Base-by-base conservation (phyloP, 1,140 invertebrate species). In the Drosophila saltans region DNA sequence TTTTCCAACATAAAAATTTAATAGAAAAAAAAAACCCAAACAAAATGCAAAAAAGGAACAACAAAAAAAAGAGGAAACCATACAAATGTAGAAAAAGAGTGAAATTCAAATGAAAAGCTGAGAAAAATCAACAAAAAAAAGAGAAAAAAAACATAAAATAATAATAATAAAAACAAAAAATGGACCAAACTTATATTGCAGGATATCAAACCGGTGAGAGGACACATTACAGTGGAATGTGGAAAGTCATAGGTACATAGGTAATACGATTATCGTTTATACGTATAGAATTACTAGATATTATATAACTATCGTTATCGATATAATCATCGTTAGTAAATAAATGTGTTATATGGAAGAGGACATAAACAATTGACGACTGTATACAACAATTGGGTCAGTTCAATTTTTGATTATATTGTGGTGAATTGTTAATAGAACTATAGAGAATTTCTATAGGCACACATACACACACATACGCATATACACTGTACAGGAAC, bases 171-270 rank as follows among this genome's bases (percentile, higher is more conserved):
- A 39, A 60, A 11, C 16, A 7, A 36, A 16, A 36, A 36, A 28
- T 52, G 2, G 26, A 2, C 7, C 7, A 26, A 60, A 40, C 24
- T 60, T 3, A 57, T 33, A 57, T 28, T 30, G 36, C 39, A 39
- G 36, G 24, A 66, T 40, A 72, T 73, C 36, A 55, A 73, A 75
- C 74, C 57, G 64, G 64, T 72, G 69, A 64, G 69, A 64, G 72
- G 72, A 75, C 72, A 75, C 72, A 75, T 41, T 75, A 75, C 72
- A 68, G 72, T 75, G 72, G 72, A 75, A 57, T 36, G 33, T 55
- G 66, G 66, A 66, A 75, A 75, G 39, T 45, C 43, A 39, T 67
- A 69, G 16, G 45, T 43, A 30, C 21, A 36, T 36, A 6, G 26
- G 11, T 52, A 52, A 10, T 59, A 56, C 33, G 39, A 21, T 70